Base-by-base conservation (phyloP, 2,888 invertebrate species). In the Pseudococcus longispinus region DNA sequence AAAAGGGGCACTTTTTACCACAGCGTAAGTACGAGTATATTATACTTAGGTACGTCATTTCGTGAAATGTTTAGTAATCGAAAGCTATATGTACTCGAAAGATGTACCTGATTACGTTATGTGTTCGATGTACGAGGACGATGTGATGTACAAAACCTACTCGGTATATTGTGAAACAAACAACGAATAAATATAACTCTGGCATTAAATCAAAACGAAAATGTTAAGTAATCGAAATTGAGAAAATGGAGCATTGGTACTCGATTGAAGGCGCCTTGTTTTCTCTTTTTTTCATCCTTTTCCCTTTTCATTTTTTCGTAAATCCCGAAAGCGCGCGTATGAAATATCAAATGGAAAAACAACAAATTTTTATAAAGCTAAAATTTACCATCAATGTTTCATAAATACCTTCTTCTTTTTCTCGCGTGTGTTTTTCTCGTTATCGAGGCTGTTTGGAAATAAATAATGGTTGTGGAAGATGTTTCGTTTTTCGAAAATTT, bases 291-390 rank as follows among this genome's bases (percentile, higher is more conserved):
- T 15, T 42, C 42, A 37, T 37, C 4, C 37, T 26, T 32, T 37
- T 77, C 11, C 20, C 42, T 4, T 80, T 20, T 42, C n/a, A 9
- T 80, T 80, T 42, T 37, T 42, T 42, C 37, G 15, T 37, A 80
- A 80, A 80, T 80, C 77, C 42, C 20, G 77, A 20, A 80, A 42
- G 77, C 77, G 77, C 77, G 77, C 77, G 77, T 20, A 20, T n/a
- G 37, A 80, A 37, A 80, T 80, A 80, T 80, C 77, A 80, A 80
- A 74, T 37, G 60, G 51, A 51, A 32, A 80, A 80, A 80, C 29
- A 80, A 80, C 77, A 42, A 80, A 80, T 80, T 80, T 80, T 80
- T 80, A 80, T 37, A 23, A 80, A 80, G 32, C 77, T n/a, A 18
- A 80, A 80, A 80, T 80, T 80, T 23, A 20, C 42, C 77, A 42